Base-by-base conservation (phyloP, 2,113 vertebrate genomes). In the Scomber japonicus region DNA sequence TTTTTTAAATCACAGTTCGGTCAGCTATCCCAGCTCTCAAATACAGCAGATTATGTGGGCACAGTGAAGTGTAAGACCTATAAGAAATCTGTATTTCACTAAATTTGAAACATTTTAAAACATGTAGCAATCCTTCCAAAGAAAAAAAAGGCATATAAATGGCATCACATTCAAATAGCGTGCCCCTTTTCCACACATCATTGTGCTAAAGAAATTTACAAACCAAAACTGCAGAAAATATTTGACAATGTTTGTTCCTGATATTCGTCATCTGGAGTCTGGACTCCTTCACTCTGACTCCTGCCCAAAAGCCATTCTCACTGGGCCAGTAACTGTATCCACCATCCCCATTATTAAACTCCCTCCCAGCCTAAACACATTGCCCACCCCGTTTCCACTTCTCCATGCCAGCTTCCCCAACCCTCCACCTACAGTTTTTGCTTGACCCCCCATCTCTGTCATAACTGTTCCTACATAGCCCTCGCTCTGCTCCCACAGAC, bases 361-460 rank as follows among this genome's bases (percentile, higher is more conserved):
- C 16, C 45, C 68, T 46, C 50, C 84, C 7, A 63, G 0, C 3
- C n/a, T 69, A 21, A 94, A 80, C 27, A 89, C 50, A 68, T 88
- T 85, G 16, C 57, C 74, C 51, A 93, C 78, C n/a, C 92, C 93
- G 4, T 44, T 93, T 14, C 81, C 85, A 80, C 88, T 84, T 71
- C 82, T 91, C 88, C 89, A 91, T 2, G 7, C 75, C 40, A 96
- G 75, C 7, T 27, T 91, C 1, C 92, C 91, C 1, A 95, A 27
- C 7, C 95, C 95, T 11, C 75, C 75, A 14, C 95, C 94, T 16
- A 94, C 56, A 30, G 82, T 69, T 49, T 71, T 72, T 2, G 71
- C 66, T 82, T 96, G 95, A 71, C 83, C 82, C 6, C 94, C 93
- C 82, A 94, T 81, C 81, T 96, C 95, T 14, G 89, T 88, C 24